Evolutionary conservation across 2,888 invertebrate genomes (phyloP).

Genomic region (Phoenoteleia sp.): DNA sequence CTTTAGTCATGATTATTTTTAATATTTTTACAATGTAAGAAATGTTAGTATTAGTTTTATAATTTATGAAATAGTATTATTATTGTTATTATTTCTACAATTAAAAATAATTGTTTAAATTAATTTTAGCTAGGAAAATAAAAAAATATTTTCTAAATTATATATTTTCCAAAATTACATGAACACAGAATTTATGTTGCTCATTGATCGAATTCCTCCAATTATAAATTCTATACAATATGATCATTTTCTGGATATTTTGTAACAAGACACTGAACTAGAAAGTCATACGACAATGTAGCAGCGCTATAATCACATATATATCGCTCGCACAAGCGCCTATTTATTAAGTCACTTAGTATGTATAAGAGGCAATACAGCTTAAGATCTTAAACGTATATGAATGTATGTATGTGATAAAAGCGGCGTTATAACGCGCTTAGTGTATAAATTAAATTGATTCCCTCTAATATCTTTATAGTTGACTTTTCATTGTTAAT

Average conservation of each 20-base stretch:
- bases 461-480: conserved; percentile 43
- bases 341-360: conserved; percentile 66
- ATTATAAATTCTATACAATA: conserved; percentile 17
- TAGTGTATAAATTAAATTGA: conserved; percentile 57
- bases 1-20: no score
- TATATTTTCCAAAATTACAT: no score
- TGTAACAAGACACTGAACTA: conserved; percentile 33
- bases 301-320: conserved; percentile 39
- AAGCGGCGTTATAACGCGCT: conserved; percentile 42
- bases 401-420: conserved; percentile 52
- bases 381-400: conserved; percentile 53
- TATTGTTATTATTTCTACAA: no score
- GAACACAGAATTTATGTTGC: no score
- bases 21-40: no score
- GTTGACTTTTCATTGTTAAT: conserved; percentile 36
- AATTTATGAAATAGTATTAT: no score
- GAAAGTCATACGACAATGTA: conserved; percentile 46
- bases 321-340: conserved; percentile 33
- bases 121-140: no score
- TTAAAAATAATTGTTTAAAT: no score
- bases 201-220: conserved; percentile 8
- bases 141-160: no score
- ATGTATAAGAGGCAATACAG: conserved; percentile 57
- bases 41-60: no score
- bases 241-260: conserved; percentile 31